These are phyloP conservation scores for Rhaphigaster nebulosa DNA, from an alignment of 2,888 invertebrate species.

Conservation along the genomic window DNA sequence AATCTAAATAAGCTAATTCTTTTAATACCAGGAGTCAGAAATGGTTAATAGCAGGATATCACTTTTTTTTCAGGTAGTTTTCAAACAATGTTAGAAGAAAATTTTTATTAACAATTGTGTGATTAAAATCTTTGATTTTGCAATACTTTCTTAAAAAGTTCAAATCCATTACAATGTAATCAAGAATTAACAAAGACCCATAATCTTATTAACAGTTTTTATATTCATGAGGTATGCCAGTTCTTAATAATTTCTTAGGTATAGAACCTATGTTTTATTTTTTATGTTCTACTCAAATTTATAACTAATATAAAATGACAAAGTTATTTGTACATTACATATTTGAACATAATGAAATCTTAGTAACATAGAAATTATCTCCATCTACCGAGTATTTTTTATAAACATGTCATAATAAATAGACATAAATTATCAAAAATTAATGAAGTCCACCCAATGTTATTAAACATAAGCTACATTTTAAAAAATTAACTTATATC, in stretches of 20 bases:
- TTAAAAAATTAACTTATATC: no score
- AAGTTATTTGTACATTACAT: not conserved
- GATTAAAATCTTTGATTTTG: not conserved
- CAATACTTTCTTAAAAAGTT: not conserved
- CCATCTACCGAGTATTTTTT: no score
- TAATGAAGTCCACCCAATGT: no score
- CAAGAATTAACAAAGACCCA: not conserved
- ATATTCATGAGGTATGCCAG: not conserved
- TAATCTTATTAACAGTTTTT: not conserved
- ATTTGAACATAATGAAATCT: not conserved
- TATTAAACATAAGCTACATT: no score
- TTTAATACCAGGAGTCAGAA: not conserved
- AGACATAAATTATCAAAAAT: no score
- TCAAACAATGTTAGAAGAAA: not conserved
- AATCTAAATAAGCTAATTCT: not conserved
- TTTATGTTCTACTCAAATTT: not conserved
- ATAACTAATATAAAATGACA: not conserved
- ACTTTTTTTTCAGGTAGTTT: not conserved
- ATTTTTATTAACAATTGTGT: not conserved
- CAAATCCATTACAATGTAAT: not conserved
- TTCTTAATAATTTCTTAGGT: not conserved
- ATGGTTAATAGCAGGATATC: not conserved
- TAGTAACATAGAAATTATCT: not conserved
- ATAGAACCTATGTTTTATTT: not conserved
- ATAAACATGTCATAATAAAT: not conserved